Base-by-base conservation (phyloP, 2,888 invertebrate genomes). In the Doris montereyensis region DNA sequence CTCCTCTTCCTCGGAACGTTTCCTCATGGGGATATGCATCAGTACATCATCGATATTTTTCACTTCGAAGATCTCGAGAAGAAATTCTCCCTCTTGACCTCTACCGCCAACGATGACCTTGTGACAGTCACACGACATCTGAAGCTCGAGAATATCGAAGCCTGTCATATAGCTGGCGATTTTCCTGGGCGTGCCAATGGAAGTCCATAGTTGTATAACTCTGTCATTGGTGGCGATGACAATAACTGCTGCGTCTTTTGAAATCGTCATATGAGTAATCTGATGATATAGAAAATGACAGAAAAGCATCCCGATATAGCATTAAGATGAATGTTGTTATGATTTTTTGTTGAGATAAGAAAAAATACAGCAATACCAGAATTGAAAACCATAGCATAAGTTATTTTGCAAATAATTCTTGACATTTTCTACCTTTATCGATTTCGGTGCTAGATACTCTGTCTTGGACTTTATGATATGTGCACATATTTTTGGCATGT, bases 231-330 rank as follows among this genome's bases (percentile, higher is more conserved):
- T 81, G 30, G 35, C 79, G 8, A 75, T 68, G 28, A 71, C 76
- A 62, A 82, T 41, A 52, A 82, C 75, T 13, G 30, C 72, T 17
- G 81, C 81, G 78, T 82, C 80, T 21, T 79, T 81, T 17, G 82
- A 81, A 21, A 82, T 28, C 5, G 32, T 30, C 58, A 81, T n/a
- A 21, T 79, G 77, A 1, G 74, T 26, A 26, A 82, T 73, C 82
- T 82, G 82, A 2, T 26, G 57, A n/a, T n/a, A n/a, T n/a, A n/a
- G n/a, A n/a, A n/a, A n/a, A n/a, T n/a, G n/a, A n/a, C n/a, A n/a
- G n/a, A n/a, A n/a, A n/a, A n/a, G n/a, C n/a, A n/a, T n/a, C n/a
- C n/a, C n/a, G n/a, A n/a, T n/a, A n/a, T n/a, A n/a, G n/a, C n/a
- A n/a, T n/a, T n/a, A n/a, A n/a, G n/a, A n/a, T n/a, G n/a, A n/a